Evolutionary conservation across 2,888 invertebrate species (phyloP).

Genomic region (Ochropleura plecta): DNA sequence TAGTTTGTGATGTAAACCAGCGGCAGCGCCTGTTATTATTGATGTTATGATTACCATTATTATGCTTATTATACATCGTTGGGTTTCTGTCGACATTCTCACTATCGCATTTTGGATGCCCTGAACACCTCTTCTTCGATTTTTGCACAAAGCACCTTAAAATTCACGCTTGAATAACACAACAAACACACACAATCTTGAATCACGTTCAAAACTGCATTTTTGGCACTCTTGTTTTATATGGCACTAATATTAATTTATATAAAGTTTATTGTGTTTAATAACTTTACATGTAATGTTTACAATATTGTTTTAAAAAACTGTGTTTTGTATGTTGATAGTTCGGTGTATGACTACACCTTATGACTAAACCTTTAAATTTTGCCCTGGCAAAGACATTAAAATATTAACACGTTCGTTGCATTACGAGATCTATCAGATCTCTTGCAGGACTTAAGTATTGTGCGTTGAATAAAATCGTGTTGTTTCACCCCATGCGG

Average conservation of each 20-base stretch:
- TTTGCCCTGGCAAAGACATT: not conserved
- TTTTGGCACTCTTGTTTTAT: not conserved
- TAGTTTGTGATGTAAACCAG: too few relatives aligned
- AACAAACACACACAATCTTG: not conserved
- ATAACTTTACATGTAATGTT: not conserved
- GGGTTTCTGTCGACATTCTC: not conserved
- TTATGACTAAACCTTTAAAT: not conserved
- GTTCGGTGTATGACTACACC: not conserved
- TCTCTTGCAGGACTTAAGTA: too few relatives aligned
- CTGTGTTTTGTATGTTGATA: not conserved
- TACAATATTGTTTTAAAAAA: not conserved
- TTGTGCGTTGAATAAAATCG: too few relatives aligned
- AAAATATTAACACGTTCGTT: too few relatives aligned
- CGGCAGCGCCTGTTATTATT: too few relatives aligned
- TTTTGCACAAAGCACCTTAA: slow-evolving; percentile 15
- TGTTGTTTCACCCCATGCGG: too few relatives aligned
- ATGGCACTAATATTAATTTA: not conserved
- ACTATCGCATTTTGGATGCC: not conserved
- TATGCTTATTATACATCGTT: not conserved
- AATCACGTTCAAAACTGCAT: not conserved
- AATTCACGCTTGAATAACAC: slow-evolving; percentile 17
- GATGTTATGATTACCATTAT: too few relatives aligned
- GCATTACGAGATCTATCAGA: too few relatives aligned
- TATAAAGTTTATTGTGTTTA: not conserved
- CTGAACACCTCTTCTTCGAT: not conserved